These are phyloP conservation scores for Dendroctonus ponderosae DNA, from an alignment of 1,140 invertebrate genomes.

Conservation along the genomic window DNA sequence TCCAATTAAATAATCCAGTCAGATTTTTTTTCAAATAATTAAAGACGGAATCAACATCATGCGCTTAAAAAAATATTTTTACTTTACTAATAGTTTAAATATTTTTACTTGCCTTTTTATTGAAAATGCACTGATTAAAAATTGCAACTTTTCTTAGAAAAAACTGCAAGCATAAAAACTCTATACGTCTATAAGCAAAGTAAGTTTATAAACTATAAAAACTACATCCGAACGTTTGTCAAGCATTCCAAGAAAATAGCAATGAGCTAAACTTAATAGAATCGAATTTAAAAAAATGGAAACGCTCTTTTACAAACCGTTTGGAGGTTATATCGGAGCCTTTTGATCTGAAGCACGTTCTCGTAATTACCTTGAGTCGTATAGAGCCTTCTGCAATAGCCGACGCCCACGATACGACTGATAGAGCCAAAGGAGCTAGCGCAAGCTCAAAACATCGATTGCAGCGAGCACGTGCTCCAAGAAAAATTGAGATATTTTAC, in stretches of 20 bases:
- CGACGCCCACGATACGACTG: constrained; percentile 39
- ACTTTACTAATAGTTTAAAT: no score
- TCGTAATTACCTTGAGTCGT: constrained; percentile 33
- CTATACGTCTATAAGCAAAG: no score
- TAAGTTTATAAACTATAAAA: no score
- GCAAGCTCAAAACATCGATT: constrained; percentile 38
- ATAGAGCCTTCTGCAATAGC: constrained; percentile 36
- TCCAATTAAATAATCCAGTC: background rate
- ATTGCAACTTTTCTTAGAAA: no score
- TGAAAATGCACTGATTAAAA: no score
- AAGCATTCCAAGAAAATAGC: background rate
- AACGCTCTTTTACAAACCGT: background rate
- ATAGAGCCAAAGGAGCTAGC: constrained; percentile 29
- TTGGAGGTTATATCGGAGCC: constrained; percentile 9
- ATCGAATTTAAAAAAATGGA: constrained; percentile 1
- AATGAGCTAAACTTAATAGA: background rate
- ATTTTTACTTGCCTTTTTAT: no score
- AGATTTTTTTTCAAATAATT: no score
- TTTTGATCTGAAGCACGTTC: constrained; percentile 29
- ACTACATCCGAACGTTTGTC: no score
- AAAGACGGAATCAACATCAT: no score
- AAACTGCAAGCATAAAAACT: no score
- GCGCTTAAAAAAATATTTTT: no score
- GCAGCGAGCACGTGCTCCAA: constrained; percentile 27
- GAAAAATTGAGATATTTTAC: constrained; percentile 18